phyloP scores from a whole-genome alignment of 2,888 invertebrate genomes.

The Atethmia centrago region DNA sequence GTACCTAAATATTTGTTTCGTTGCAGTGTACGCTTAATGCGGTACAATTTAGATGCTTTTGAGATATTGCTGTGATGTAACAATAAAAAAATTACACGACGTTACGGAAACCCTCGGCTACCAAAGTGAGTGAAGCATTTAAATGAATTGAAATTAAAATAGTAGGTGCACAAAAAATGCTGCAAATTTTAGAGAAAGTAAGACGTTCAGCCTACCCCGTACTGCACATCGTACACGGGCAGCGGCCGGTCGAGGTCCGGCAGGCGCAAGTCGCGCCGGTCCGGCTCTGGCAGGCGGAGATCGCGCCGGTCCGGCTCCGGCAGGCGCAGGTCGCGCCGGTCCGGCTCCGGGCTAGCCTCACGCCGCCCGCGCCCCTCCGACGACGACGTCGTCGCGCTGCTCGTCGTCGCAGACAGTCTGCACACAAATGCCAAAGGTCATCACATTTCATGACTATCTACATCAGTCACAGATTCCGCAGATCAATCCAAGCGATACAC shows the following conservation, averaged over 20 bases:
- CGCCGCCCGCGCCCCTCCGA: conserved; percentile 91
- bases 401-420: conserved; percentile 84
- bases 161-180: background rate
- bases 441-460: conserved; percentile 33
- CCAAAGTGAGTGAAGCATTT: background rate
- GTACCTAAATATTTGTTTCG: conserved; percentile 29
- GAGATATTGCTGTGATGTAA: background rate
- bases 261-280: conserved; percentile 81
- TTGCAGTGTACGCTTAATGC: conserved; percentile 16
- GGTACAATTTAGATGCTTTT: conserved; percentile 12
- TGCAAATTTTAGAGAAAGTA: background rate
- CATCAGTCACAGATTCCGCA: conserved; percentile 20
- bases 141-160: too few species aligned
- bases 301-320: conserved; percentile 84
- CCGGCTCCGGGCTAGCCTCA: conserved; percentile 85
- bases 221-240: conserved; percentile 88
- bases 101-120: too few species aligned
- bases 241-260: conserved; percentile 84
- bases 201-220: conserved; percentile 79
- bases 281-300: conserved; percentile 81
- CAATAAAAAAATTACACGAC: too few species aligned
- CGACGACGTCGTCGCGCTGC: conserved; percentile 91
- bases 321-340: conserved; percentile 81
- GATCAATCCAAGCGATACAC: conserved; percentile 46
- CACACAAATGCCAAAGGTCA: conserved; percentile 49